phyloP scores from a whole-genome alignment of 2,888 invertebrate genomes.

The Cynaeus angustus region DNA sequence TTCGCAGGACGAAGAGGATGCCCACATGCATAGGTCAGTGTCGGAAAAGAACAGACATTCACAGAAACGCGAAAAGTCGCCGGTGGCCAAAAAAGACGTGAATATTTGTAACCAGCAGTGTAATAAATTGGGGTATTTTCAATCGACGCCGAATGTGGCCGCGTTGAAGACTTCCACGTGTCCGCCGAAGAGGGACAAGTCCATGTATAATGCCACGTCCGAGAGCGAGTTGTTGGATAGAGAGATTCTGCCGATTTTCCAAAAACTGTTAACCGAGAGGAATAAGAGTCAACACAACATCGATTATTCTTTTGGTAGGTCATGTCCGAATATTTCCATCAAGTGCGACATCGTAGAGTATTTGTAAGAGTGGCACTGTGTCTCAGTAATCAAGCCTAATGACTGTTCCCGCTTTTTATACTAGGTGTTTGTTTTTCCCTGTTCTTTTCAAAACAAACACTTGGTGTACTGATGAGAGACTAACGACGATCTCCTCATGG shows the following conservation, averaged over 20 bases:
- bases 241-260: constrained; percentile 92
- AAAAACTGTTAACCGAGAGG: constrained; percentile 90
- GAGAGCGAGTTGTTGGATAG: constrained; percentile 88
- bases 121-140: constrained; percentile 73
- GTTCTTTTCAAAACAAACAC: constrained; percentile 19
- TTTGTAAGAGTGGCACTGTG: constrained; percentile 78
- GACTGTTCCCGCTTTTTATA: constrained; percentile 36
- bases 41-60: constrained; percentile 69
- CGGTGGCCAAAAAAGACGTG: constrained; percentile 57
- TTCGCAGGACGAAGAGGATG: constrained; percentile 67
- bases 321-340: constrained; percentile 95
- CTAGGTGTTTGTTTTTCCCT: constrained; percentile 36
- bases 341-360: constrained; percentile 97
- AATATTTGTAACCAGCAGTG: constrained; percentile 69
- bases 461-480: constrained; percentile 37
- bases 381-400: too few species aligned
- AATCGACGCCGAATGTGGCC: constrained; percentile 78
- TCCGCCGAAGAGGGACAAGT: constrained; percentile 65
- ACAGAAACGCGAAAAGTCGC: constrained; percentile 66
- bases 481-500: constrained; percentile 44
- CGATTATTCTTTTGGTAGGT: constrained; percentile 85
- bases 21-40: constrained; percentile 68
- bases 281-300: constrained; percentile 80
- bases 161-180: constrained; percentile 63
- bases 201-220: constrained; percentile 83